Conservation (phyloP, 2,888 invertebrate species). For the Polydrusus pterygomalis region DNA sequence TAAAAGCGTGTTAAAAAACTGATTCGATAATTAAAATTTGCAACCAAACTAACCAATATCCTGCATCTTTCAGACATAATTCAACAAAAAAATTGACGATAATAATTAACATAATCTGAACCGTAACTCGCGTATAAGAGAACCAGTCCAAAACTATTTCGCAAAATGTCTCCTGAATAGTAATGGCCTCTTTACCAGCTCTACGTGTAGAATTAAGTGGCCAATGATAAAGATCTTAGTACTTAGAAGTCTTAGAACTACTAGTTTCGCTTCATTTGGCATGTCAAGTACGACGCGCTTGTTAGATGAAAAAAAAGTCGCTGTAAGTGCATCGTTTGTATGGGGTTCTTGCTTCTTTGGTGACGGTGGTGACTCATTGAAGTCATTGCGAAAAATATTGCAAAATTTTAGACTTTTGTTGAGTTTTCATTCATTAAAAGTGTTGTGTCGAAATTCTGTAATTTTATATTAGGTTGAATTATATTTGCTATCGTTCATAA, state of each 20-base stretch:
- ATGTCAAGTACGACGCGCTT: conserved; percentile 42
- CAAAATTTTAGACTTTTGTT: background rate
- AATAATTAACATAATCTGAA: background rate
- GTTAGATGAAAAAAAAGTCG: conserved; percentile 30
- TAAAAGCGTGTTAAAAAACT: too few species aligned
- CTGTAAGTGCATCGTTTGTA: conserved; percentile 15
- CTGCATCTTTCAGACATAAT: too few species aligned
- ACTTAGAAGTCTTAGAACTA: conserved; percentile 39
- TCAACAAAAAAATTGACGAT: too few species aligned
- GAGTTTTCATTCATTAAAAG: too few species aligned
- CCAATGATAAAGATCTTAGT: conserved; percentile 49
- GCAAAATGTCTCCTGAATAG: conserved; percentile 45
- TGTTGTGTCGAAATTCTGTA: too few species aligned
- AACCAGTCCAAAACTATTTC: conserved; percentile 20
- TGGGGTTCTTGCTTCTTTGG: background rate
- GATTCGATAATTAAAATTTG: too few species aligned
- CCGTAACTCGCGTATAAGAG: too few species aligned
- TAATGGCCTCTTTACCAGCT: conserved; percentile 43
- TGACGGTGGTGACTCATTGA: background rate
- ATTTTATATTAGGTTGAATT: too few species aligned
- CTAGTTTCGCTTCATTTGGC: conserved; percentile 47
- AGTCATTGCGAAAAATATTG: background rate
- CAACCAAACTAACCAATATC: too few species aligned
- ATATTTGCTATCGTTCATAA: too few species aligned
- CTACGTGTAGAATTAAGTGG: conserved; percentile 48